Percentiles rank a stretch among this genome's conserved stretches.
These are phyloP conservation scores for Pelagia noctiluca DNA, from an alignment of 30 jellyfish, hydroid and myxozoan genomes.

Conservation along the genomic window DNA sequence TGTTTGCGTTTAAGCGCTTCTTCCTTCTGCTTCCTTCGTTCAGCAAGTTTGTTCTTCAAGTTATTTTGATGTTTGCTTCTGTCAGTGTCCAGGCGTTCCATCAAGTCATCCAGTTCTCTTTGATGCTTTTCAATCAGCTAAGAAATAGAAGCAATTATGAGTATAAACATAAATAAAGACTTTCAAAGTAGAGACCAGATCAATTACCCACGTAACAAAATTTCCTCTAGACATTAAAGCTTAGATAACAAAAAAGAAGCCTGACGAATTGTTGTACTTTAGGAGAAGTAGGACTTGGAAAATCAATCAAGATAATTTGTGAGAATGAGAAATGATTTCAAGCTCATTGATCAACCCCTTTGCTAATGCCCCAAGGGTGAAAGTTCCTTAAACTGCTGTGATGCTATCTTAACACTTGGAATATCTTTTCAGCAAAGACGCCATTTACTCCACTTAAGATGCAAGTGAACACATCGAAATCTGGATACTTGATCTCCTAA, in stretches of 20 bases:
- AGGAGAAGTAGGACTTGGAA: too few relatives aligned
- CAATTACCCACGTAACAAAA: too few relatives aligned
- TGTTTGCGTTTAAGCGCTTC: constrained; percentile 85
- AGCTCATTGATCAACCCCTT: too few relatives aligned
- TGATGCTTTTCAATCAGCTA: constrained; percentile 89
- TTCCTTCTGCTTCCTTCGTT: constrained; percentile 71
- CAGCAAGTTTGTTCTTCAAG: constrained; percentile 80
- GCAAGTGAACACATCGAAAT: constrained; percentile 60
- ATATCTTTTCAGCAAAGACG: constrained; percentile 38
- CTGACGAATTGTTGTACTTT: too few relatives aligned
- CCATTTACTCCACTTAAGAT: constrained; percentile 89
- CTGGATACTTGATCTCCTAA: constrained; percentile 84
- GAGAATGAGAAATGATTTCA: too few relatives aligned
- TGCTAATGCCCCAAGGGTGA: too few relatives aligned
- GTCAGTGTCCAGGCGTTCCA: constrained; percentile 86
- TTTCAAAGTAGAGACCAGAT: neutral
- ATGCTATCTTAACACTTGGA: too few relatives aligned
- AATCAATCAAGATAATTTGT: too few relatives aligned
- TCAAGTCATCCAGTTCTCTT: constrained; percentile 77
- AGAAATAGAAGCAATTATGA: neutral
- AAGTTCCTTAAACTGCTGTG: too few relatives aligned
- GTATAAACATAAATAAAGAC: neutral
- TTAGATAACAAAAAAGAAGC: too few relatives aligned
- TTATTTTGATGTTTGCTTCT: constrained; percentile 60
- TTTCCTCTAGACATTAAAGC: too few relatives aligned